These are phyloP conservation scores for Trididemnum miniatum DNA, from an alignment of 23 tunicate species.

Conservation along the genomic window DNA sequence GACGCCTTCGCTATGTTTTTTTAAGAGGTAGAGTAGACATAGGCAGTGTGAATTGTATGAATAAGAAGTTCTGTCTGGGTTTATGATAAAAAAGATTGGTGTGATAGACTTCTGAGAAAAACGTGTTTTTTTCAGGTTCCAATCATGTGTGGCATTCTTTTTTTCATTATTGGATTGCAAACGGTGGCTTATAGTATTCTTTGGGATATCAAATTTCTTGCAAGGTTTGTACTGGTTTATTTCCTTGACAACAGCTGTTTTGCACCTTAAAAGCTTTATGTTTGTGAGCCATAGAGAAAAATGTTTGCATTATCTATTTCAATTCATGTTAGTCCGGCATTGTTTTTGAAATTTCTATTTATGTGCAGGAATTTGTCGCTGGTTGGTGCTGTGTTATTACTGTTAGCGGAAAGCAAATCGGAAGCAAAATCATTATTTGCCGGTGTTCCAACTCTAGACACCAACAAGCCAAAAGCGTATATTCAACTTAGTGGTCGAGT, in stretches of 20 bases:
- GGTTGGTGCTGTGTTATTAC: slow-evolving; percentile 93
- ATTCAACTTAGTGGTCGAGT: slow-evolving; percentile 99
- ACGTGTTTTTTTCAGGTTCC: slow-evolving; percentile 67
- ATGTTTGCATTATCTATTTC: no score
- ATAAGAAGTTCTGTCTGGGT: no score
- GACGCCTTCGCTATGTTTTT: no score
- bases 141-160: slow-evolving; percentile 80
- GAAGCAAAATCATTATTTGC: slow-evolving; percentile 96
- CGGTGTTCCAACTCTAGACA: slow-evolving; percentile 92
- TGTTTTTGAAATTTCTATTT: no score
- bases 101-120: no score
- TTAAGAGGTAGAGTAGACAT: no score
- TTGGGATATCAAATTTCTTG: slow-evolving; percentile 98
- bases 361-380: slow-evolving; percentile 86
- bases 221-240: slow-evolving; percentile 50
- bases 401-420: slow-evolving; percentile 92
- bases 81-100: no score
- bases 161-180: slow-evolving; percentile 97
- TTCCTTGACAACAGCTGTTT: not conserved
- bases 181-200: slow-evolving; percentile 95
- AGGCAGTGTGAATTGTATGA: no score
- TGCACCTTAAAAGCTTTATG: no score
- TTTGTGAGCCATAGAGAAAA: no score
- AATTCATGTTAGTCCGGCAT: no score
- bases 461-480: slow-evolving; percentile 91